Evolutionary conservation across 2,797 vertebrate genomes (phyloP), one percentile per base, ranked within the genome.

Genomic region (Coregonus sp.): DNA sequence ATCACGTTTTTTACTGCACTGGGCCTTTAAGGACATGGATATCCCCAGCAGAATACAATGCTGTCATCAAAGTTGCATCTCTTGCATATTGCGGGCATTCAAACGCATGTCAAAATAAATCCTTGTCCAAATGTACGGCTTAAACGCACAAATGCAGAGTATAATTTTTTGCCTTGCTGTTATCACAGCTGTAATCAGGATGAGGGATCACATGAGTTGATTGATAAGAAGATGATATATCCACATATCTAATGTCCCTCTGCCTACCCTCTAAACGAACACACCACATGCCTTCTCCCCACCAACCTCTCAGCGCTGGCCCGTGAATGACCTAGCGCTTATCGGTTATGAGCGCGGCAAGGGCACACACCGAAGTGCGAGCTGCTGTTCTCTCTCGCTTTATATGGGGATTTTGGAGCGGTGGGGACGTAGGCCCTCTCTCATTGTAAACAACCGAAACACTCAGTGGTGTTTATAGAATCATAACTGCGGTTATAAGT

Each of bases 391-490:
- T 79, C 70, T 16, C 80, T 81, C 82, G 78, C 91, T 94, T 94
- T 93, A 92, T 94, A 93, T 93, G 93, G 91, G 86, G 89, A 83
- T 88, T 90, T 79, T 86, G 65, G 50, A 89, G 80, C 80, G 70
- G 74, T 80, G 77, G 63, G 74, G 80, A 90, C 91, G 87, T 87
- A 4, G 29, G 7, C 33, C 76, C 79, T 74, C 56, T 69, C 50
- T 79, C 80, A 85, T 88, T 90, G 86, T 89, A 79, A 88, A 78
- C 74, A 75, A 81, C 79, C 29, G 35, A 84, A 79, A 84, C 84
- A 82, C 75, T 85, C 74, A 51, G 67, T 84, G 83, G 87, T 92
- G 91, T 88, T 87, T 87, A 91, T 72, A 78, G 61, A 71, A 73
- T 73, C 74, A 77, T 78, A 75, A 54, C 25, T 29, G 31, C 56